Evolutionary conservation across 37 sponge, comb jelly and placozoan species (phyloP), one percentile per base, ranked within the genome.

Genomic region (Theonella swinhoei): DNA sequence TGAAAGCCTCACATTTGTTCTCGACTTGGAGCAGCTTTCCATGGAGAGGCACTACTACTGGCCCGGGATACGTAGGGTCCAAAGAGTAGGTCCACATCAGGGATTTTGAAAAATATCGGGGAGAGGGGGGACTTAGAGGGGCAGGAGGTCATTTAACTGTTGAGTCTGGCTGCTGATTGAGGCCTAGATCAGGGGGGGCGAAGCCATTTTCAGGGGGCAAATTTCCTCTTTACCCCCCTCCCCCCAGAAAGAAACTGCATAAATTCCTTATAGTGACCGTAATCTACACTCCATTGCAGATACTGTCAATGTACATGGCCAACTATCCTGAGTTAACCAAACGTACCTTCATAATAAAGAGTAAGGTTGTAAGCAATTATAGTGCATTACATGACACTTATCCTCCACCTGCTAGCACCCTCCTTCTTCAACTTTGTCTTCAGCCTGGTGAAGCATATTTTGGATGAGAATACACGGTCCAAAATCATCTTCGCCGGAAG

Each of bases 1-100:
- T 17, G 90, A 91, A 19, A 78, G 83, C 11, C 4, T 75, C 39
- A 83, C 83, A 11, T 17, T 34, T 35, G 62, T 91, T 9, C 14
- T 72, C 29, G 79, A 91, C 66, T 32, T 87, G 61, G 91, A 91
- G 74, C 72, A 79, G 35, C 80, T 91, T 4, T 82, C 83, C 42
- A 74, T 76, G 37, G 74, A 91, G 83, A 69, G 80, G 38, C 87
- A 91, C 59, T 91, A 70, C 72, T 76, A 81, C 68, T 90, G 91
- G 91, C 91, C 86, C 42, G 77, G 86, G 61, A 80, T 70, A 36
- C 41, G 19, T 39, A 14, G 33, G 19, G 2, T 64, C 29, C 68
- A 4, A 69, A 26, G 33, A 11, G 80, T 79, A 20, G n/a, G n/a
- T n/a, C n/a, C n/a, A n/a, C n/a, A n/a, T n/a, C n/a, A n/a, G n/a